Base-by-base conservation (phyloP, 2,797 vertebrate species). In the Molossus molossus region DNA sequence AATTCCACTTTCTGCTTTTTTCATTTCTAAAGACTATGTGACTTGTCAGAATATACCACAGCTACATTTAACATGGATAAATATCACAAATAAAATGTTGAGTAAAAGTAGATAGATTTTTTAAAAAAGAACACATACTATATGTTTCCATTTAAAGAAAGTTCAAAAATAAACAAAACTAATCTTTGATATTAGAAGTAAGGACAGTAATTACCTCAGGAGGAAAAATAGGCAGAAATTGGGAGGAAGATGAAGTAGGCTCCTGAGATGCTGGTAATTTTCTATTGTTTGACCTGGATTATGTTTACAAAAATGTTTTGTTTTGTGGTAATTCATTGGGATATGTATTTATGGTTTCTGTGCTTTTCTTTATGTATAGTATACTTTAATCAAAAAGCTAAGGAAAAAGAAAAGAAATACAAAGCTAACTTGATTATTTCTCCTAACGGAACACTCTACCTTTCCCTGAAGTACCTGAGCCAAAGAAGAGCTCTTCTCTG, bases 101-200 rank as follows among this genome's bases (percentile, higher is more conserved):
- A 79, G 37, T 40, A 79, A 92, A 79, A 18, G 73, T 9, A 75
- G 45, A 83, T 15, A 88, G 57, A 84, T 84, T 17, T 45, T 45
- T 45, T 45, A 53, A 82, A 76, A 58, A 85, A 37, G 33, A 82
- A 92, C 13, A 25, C 12, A 70, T 53, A 13, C 21, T 86, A 0
- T 57, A 55, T 29, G 73, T 70, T 86, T 70, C 12, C n/a, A 86
- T 77, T 65, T 84, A 84, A 18, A 75, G 27, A n/a, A 55, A 55
- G 33, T 75, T n/a, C 25, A n/a, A 91, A 60, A 87, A 70, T 55
- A 85, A 76, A 45, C 14, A 70, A 87, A 93, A 37, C 55, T 70
- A 50, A 60, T 50, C 40, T 82, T 48, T 69, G 11, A 48, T 69
- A 40, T 75, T 33, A 57, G 20, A 76, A 92, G 55, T 25, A 13